phyloP scores from a whole-genome alignment of 2,888 invertebrate species.

The Odontothrips loti region DNA sequence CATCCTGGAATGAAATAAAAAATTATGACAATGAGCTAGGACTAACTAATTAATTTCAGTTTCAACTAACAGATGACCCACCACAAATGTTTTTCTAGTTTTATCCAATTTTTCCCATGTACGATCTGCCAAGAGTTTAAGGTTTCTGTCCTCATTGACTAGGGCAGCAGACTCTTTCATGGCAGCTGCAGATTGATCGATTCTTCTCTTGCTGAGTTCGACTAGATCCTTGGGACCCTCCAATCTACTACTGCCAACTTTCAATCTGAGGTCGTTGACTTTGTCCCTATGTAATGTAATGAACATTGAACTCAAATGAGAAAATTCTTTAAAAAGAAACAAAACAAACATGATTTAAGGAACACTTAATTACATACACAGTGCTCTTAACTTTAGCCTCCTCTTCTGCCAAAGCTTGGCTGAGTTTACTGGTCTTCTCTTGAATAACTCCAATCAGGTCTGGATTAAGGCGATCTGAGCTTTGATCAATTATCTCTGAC shows the following conservation, averaged over 20 bases:
- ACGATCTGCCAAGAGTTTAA: neutral
- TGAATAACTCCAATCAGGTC: neutral
- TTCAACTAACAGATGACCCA: neutral
- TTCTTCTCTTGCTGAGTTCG: neutral
- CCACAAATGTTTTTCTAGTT: neutral
- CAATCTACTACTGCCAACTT: neutral
- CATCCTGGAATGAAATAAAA: neutral
- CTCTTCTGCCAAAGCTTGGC: neutral
- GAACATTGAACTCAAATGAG: neutral
- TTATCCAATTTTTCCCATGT: neutral
- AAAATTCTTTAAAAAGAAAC: neutral
- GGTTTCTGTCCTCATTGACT: neutral
- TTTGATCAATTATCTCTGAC: neutral
- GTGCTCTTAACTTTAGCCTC: neutral
- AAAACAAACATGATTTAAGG: neutral
- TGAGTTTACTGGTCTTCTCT: neutral
- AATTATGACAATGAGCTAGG: neutral
- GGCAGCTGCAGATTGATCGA: neutral
- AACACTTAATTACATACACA: neutral
- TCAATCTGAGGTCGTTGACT: neutral
- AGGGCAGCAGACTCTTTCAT: neutral
- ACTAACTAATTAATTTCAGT: neutral
- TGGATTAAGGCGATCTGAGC: neutral
- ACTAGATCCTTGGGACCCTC: neutral
- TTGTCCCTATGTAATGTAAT: neutral